Evolutionary conservation across 2,888 invertebrate genomes (phyloP).

Genomic region (Patella ulyssiponensis): DNA sequence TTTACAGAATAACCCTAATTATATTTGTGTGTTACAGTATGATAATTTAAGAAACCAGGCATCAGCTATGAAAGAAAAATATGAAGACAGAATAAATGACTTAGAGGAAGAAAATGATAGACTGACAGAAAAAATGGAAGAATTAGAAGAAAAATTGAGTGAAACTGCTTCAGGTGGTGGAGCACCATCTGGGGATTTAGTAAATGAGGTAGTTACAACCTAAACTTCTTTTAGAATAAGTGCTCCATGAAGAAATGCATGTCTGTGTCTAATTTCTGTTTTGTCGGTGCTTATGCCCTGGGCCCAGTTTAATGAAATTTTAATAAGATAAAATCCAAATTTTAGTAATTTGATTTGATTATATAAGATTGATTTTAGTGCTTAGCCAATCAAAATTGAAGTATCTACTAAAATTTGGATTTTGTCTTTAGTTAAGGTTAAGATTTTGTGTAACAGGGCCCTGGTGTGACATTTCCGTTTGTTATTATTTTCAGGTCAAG

Average conservation of each 20-base stretch:
- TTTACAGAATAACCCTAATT: too few relatives aligned
- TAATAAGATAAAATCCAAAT: too few relatives aligned
- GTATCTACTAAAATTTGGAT: too few relatives aligned
- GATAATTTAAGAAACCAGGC: constrained; percentile 64
- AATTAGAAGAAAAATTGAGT: constrained; percentile 27
- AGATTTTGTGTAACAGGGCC: too few relatives aligned
- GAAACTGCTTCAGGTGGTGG: not conserved
- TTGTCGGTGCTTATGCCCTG: not conserved
- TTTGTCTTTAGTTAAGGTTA: too few relatives aligned
- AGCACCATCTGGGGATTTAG: not conserved
- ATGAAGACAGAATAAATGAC: constrained; percentile 63
- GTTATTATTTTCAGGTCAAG: constrained; percentile 57
- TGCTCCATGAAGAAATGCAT: too few relatives aligned
- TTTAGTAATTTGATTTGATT: too few relatives aligned
- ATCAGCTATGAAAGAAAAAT: constrained; percentile 63
- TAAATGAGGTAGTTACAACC: not conserved
- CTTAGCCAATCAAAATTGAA: too few relatives aligned
- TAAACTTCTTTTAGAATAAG: too few relatives aligned
- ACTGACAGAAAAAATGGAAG: constrained; percentile 39
- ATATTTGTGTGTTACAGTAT: constrained; percentile 50
- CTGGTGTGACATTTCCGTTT: not conserved
- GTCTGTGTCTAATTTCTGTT: too few relatives aligned
- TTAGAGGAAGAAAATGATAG: constrained; percentile 56
- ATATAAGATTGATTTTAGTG: too few relatives aligned
- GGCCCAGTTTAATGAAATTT: too few relatives aligned